Percentiles rank a stretch among this genome's conserved stretches.
These are phyloP conservation scores for Athene noctua DNA, from an alignment of 2,113 vertebrate genomes.

Conservation along the genomic window DNA sequence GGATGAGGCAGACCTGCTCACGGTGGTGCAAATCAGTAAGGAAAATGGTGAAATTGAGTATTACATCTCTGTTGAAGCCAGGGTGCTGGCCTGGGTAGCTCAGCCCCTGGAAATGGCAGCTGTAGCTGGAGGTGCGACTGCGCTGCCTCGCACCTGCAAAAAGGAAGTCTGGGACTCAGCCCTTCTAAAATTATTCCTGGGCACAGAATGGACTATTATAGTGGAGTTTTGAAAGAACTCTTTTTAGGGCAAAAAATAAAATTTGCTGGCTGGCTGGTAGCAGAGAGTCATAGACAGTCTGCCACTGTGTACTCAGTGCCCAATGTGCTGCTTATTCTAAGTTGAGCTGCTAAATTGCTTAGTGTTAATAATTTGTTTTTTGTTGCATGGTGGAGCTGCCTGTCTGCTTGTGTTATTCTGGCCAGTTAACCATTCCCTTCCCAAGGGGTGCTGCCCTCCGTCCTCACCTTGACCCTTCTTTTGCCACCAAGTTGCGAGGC, in stretches of 20 bases:
- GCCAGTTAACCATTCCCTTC: constrained; percentile 1
- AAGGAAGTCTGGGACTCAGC: constrained; percentile 31
- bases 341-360: constrained; percentile 60
- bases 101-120: not conserved
- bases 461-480: not conserved
- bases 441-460: not conserved
- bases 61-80: not conserved
- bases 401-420: not conserved
- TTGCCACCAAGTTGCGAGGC: not conserved
- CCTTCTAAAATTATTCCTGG: constrained; percentile 50
- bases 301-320: constrained; percentile 66
- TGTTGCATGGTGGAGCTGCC: constrained; percentile 11
- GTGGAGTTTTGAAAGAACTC: constrained; percentile 64
- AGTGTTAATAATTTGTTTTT: constrained; percentile 64
- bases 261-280: constrained; percentile 54
- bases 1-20: not conserved
- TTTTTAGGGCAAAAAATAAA: constrained; percentile 62
- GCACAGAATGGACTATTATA: constrained; percentile 45
- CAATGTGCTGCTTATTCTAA: constrained; percentile 64
- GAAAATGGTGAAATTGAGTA: not conserved
- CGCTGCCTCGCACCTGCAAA: constrained; percentile 15
- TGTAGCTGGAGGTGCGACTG: constrained; percentile 21
- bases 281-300: constrained; percentile 65
- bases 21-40: not conserved
- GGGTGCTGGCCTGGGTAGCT: not conserved